Evolutionary conservation across 2,113 vertebrate species (phyloP).

Genomic region (Agelaius tricolor): DNA sequence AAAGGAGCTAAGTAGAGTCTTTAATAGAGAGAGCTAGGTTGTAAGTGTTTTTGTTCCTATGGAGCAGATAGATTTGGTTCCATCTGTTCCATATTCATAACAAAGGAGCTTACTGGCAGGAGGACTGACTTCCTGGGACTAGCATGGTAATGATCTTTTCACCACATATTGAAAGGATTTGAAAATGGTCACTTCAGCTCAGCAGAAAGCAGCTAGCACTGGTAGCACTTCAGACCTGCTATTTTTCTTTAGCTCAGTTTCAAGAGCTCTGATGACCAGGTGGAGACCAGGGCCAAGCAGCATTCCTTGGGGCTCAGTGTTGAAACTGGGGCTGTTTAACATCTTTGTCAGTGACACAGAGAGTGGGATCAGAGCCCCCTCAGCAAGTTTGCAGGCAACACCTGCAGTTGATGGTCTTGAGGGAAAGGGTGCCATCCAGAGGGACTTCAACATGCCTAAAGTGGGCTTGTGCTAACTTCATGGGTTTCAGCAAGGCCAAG

Average conservation of each 20-base stretch:
- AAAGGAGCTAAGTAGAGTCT: slow-evolving; percentile 82
- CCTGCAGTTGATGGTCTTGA: background rate
- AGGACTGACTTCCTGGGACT: slow-evolving; percentile 74
- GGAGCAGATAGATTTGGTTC: slow-evolving; percentile 84
- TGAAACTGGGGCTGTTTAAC: background rate
- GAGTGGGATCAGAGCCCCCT: background rate
- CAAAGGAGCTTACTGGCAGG: slow-evolving; percentile 82
- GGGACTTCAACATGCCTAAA: background rate
- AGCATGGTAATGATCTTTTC: slow-evolving; percentile 81
- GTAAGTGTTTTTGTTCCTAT: slow-evolving; percentile 84
- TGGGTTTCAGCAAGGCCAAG: background rate
- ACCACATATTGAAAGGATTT: slow-evolving; percentile 74
- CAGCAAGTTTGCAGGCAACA: background rate
- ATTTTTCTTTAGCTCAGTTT: slow-evolving; percentile 55
- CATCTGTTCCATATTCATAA: slow-evolving; percentile 89
- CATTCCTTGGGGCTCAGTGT: background rate
- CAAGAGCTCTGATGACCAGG: background rate
- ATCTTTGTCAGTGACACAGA: background rate
- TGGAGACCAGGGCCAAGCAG: background rate
- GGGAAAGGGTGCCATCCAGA: background rate
- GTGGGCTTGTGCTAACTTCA: background rate
- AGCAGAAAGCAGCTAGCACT: slow-evolving; percentile 48
- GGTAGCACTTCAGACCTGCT: slow-evolving; percentile 35
- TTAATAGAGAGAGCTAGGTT: slow-evolving; percentile 80
- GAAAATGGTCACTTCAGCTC: slow-evolving; percentile 72